phyloP scores from a whole-genome alignment of 2,797 vertebrate genomes.

The Galagoides demidoff region DNA sequence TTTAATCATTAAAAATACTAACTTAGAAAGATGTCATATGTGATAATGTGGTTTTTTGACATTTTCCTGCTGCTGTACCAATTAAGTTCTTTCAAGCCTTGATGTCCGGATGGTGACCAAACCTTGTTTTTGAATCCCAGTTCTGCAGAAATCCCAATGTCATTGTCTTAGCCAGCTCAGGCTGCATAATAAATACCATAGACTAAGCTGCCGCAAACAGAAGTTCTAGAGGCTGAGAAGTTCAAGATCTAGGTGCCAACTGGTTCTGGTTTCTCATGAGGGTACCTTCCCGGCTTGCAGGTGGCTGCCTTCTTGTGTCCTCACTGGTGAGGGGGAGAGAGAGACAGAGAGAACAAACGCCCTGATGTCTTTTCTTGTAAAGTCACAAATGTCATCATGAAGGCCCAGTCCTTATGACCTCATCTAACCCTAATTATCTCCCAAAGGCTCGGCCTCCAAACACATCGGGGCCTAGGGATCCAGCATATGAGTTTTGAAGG shows the following conservation, averaged over 20 bases:
- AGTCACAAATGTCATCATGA: not conserved
- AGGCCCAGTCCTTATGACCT: not conserved
- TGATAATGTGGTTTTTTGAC: not conserved
- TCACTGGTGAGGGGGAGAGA: not conserved
- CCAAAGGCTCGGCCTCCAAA: not conserved
- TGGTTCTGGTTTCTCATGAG: not conserved
- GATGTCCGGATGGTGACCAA: not conserved
- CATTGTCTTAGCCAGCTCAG: not conserved
- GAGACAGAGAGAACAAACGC: not conserved
- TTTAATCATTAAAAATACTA: not conserved
- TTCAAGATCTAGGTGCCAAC: not conserved
- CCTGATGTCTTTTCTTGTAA: not conserved
- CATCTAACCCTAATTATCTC: not conserved
- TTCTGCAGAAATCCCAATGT: not conserved
- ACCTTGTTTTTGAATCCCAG: not conserved
- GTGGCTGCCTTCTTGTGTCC: not conserved
- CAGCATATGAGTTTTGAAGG: not conserved
- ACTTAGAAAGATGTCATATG: not conserved
- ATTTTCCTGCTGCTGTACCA: not conserved
- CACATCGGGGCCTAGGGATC: not conserved
- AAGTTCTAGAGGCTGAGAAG: not conserved
- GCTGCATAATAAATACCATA: not conserved
- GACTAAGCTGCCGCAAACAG: not conserved
- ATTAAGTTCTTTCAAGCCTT: not conserved
- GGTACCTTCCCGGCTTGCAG: not conserved